Conservation (phyloP, 2,888 invertebrate species). For the Campoplex nolae region DNA sequence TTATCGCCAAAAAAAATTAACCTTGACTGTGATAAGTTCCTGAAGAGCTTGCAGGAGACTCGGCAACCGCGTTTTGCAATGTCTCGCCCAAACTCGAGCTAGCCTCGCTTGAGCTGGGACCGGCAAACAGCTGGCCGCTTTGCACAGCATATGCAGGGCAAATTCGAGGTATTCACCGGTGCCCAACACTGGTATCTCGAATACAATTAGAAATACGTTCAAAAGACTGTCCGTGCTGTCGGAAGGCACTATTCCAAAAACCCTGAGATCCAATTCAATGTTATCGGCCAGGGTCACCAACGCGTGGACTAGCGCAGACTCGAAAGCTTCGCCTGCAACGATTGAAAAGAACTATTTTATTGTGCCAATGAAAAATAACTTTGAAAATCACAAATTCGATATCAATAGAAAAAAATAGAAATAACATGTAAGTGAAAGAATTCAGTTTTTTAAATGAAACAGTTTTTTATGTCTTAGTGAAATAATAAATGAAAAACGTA, state of each 20-base stretch:
- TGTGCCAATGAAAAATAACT: constrained; percentile 75
- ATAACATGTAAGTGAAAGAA: not conserved
- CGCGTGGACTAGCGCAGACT: constrained; percentile 91
- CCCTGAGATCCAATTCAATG: constrained; percentile 90
- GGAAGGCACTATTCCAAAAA: constrained; percentile 87
- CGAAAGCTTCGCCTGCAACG: constrained; percentile 84
- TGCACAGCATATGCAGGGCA: constrained; percentile 92
- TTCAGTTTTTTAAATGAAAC: too few relatives aligned
- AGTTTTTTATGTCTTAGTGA: too few relatives aligned
- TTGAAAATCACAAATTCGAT: not conserved
- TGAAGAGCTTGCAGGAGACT: constrained; percentile 92
- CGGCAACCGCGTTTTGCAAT: constrained; percentile 87
- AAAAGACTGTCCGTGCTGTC: constrained; percentile 85
- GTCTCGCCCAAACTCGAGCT: constrained; percentile 92
- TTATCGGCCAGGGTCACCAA: constrained; percentile 90
- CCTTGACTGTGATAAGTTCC: constrained; percentile 93
- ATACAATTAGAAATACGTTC: constrained; percentile 90
- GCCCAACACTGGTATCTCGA: constrained; percentile 91
- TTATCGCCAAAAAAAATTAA: constrained; percentile 39
- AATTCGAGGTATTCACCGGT: constrained; percentile 93
- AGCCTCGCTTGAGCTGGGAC: constrained; percentile 91
- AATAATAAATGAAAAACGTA: too few relatives aligned
- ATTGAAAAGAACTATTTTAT: constrained; percentile 18
- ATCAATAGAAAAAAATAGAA: not conserved
- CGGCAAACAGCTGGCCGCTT: constrained; percentile 91